Conservation (phyloP, 1,140 invertebrate genomes). For the Drosophila nasuta region DNA sequence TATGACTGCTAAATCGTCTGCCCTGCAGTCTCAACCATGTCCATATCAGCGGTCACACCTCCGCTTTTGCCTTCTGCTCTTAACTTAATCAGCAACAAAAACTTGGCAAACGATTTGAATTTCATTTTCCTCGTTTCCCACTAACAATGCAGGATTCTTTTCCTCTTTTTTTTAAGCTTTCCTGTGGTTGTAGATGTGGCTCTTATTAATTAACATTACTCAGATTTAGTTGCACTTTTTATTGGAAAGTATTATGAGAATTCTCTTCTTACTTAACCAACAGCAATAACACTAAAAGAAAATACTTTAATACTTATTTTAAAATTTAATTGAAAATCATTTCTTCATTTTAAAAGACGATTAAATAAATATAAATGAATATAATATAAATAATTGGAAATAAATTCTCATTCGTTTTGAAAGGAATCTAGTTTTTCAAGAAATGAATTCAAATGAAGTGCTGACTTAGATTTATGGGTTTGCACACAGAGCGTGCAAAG, state of each 20-base stretch:
- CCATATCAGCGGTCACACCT: slow-evolving; percentile 31
- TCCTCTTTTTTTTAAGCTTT: slow-evolving; percentile 2
- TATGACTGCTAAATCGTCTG: slow-evolving; percentile 64
- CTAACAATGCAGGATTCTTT: slow-evolving; percentile 35
- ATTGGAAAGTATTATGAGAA: too few species aligned
- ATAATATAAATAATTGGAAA: too few species aligned
- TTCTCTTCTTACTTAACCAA: too few species aligned
- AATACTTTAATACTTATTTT: too few species aligned
- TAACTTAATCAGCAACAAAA: slow-evolving; percentile 43
- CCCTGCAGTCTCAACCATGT: slow-evolving; percentile 13
- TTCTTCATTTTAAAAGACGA: too few species aligned
- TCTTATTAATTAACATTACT: neutral
- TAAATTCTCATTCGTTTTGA: too few species aligned
- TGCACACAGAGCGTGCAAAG: slow-evolving; percentile 41
- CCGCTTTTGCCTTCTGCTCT: neutral
- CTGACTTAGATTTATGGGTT: slow-evolving; percentile 55
- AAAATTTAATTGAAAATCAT: too few species aligned
- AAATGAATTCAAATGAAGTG: slow-evolving; percentile 17
- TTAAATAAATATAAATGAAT: too few species aligned
- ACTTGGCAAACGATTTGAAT: slow-evolving; percentile 41
- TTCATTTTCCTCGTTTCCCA: slow-evolving; percentile 25
- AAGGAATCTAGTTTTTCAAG: too few species aligned
- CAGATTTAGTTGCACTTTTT: too few species aligned
- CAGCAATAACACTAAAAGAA: too few species aligned
- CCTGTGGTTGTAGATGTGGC: neutral